Conservation (phyloP, 2,888 invertebrate species). For the Phorcus lineatus region DNA sequence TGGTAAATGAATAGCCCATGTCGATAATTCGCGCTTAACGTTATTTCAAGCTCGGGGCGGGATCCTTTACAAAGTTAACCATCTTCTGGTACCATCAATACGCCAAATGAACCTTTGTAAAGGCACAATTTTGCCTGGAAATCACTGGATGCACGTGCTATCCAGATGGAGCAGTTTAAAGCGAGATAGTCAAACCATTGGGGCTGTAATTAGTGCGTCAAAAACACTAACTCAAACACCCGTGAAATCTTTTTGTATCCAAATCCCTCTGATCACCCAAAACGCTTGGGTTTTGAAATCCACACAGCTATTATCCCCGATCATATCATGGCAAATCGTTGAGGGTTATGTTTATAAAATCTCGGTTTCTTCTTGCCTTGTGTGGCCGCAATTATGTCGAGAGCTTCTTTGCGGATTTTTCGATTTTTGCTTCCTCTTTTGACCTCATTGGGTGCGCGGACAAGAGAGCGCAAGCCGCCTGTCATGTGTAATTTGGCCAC, state of each 20-base stretch:
- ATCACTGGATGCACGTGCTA: neutral
- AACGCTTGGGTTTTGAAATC: conserved; percentile 1
- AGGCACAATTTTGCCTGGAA: neutral
- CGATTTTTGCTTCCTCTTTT: conserved; percentile 12
- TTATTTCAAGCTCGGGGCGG: too few relatives aligned
- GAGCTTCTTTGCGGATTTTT: conserved; percentile 17
- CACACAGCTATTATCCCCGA: conserved; percentile 1
- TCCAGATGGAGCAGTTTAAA: conserved; percentile 11
- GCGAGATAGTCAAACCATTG: neutral
- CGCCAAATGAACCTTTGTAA: conserved; percentile 9
- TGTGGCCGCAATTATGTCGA: conserved; percentile 13
- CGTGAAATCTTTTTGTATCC: neutral
- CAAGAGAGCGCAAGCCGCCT: conserved; percentile 11
- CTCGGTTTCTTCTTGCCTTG: conserved; percentile 8
- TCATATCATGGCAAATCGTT: neutral
- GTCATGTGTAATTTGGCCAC: conserved; percentile 26
- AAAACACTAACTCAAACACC: neutral
- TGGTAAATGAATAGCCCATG: too few relatives aligned
- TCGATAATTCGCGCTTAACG: too few relatives aligned
- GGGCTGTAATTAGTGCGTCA: conserved; percentile 13
- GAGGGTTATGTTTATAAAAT: conserved; percentile 24
- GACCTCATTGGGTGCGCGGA: conserved; percentile 13
- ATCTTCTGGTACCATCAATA: neutral
- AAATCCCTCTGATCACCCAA: neutral
- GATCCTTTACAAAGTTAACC: neutral